Conservation (phyloP, 2,797 vertebrate genomes). For the Microcaecilia unicolor region DNA sequence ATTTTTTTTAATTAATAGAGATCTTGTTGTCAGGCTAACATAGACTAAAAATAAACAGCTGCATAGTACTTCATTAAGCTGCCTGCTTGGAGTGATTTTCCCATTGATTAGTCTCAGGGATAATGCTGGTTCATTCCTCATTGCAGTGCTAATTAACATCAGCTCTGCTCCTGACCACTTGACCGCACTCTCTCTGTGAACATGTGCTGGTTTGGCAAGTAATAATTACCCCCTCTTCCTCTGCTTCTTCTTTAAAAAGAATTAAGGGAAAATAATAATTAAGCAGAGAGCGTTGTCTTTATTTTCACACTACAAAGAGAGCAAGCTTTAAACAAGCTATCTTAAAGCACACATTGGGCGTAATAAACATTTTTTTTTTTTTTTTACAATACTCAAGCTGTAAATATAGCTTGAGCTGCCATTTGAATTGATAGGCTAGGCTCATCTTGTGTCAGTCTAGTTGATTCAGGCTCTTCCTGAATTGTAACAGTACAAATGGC, state of each 20-base stretch:
- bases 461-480: slow-evolving; percentile 29
- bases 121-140: slow-evolving; percentile 87
- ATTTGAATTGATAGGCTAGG: slow-evolving; percentile 14
- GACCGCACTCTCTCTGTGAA: slow-evolving; percentile 58
- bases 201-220: slow-evolving; percentile 52
- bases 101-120: slow-evolving; percentile 91
- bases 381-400: slow-evolving; percentile 14
- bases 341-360: slow-evolving; percentile 2
- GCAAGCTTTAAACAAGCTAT: slow-evolving; percentile 25
- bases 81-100: slow-evolving; percentile 82
- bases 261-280: slow-evolving; percentile 25
- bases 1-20: slow-evolving; percentile 37
- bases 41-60: slow-evolving; percentile 76
- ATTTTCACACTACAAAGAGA: slow-evolving; percentile 10
- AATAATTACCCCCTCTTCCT: slow-evolving; percentile 11
- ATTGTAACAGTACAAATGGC: slow-evolving; percentile 22
- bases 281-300: slow-evolving; percentile 11
- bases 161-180: slow-evolving; percentile 73
- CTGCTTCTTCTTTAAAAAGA: slow-evolving; percentile 28
- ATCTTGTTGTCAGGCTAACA: slow-evolving; percentile 49
- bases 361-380: slow-evolving; percentile 23
- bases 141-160: slow-evolving; percentile 87
- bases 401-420: slow-evolving; percentile 18
- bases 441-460: slow-evolving; percentile 7
- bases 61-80: slow-evolving; percentile 75